Evolutionary conservation across 2,113 vertebrate species (phyloP), one percentile per base, ranked within the genome.

Genomic region (Lipophrys pholis): DNA sequence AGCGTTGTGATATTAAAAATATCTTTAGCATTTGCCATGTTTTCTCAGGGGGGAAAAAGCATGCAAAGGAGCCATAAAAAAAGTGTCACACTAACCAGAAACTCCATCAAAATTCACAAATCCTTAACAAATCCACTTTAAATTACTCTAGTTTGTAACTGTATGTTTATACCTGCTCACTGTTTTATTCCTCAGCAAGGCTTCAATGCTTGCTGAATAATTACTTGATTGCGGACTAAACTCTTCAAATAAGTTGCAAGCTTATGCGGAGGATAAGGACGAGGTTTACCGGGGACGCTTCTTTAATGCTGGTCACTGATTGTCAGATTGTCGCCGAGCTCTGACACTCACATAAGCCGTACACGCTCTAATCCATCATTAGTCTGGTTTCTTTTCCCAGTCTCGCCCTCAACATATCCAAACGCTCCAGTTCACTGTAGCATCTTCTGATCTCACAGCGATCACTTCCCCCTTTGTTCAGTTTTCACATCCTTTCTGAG

Each of bases 321-420:
- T 62, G 77, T 84, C 72, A 73, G 61, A 80, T 72, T 65, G 61
- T 63, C 59, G 61, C 66, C 53, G 36, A 30, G 17, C 65, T 10
- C 48, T 50, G 64, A 85, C 62, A 48, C 81, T 76, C 63, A 53
- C 60, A 67, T 81, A 81, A 88, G 67, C 71, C 80, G 11, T 0
- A 7, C 61, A 57, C 60, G n/a, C 62, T 81, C 73, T 90, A 90
- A 92, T 89, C 89, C 86, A 82, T 92, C 85, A 87, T 90, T 90
- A 89, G 87, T 87, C 88, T 85, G 80, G 78, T 86, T 90, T 83
- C 16, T 84, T 87, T 80, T 35, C 59, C 40, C 39, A 69, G 73
- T 85, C 81, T 77, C 63, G 66, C 74, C 48, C 58, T 81, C 61
- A 69, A 77, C 30, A 21, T 43, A 35, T 59, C 52, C 49, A 36